Conservation (phyloP, 2,888 invertebrate genomes). For the Petrolisthes cinctipes region DNA sequence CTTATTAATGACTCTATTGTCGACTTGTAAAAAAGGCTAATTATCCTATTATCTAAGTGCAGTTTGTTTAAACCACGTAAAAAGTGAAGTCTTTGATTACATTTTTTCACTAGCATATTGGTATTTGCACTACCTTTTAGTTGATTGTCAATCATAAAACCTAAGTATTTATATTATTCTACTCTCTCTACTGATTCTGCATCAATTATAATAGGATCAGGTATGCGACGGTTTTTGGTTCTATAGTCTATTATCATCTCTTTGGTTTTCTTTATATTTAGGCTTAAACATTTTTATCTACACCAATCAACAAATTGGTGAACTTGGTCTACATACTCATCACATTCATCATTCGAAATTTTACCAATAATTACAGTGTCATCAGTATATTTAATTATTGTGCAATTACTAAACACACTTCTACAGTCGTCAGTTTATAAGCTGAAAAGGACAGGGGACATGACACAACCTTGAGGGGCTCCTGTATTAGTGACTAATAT, state of each 20-base stretch:
- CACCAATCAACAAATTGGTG: not conserved
- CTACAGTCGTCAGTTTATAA: conserved; percentile 2
- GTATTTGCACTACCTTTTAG: not conserved
- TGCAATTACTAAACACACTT: conserved; percentile 7
- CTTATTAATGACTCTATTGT: not conserved
- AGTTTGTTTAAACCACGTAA: not conserved
- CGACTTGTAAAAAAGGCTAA: not conserved
- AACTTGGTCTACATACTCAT: not conserved
- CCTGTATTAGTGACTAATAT: not conserved
- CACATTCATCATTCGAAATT: not conserved
- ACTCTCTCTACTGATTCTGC: not conserved
- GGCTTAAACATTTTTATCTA: not conserved
- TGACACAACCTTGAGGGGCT: not conserved
- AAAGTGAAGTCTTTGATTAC: not conserved
- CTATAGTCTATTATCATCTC: not conserved
- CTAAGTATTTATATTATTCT: not conserved
- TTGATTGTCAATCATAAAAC: not conserved
- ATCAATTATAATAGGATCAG: conserved; percentile 6
- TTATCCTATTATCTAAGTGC: not conserved
- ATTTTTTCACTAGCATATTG: not conserved
- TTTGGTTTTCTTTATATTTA: not conserved
- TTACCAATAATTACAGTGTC: not conserved
- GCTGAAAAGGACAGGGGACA: conserved; percentile 7
- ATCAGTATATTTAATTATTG: not conserved
- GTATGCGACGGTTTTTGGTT: not conserved